Evolutionary conservation across 2,888 invertebrate genomes (phyloP).

Genomic region (Dimorphilus gyrociliatus): DNA sequence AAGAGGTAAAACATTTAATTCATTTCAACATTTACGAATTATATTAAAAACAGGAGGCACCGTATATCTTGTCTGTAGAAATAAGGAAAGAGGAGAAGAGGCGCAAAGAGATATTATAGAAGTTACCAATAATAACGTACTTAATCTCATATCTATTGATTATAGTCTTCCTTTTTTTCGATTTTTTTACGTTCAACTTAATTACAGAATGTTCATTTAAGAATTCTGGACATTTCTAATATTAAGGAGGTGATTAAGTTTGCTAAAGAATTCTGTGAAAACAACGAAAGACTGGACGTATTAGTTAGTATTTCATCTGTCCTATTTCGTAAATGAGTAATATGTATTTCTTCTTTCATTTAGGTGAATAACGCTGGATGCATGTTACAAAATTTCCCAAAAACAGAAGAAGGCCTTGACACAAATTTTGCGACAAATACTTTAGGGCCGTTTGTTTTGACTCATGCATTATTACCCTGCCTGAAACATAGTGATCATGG

Average conservation of each 20-base stretch:
- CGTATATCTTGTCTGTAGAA: slow-evolving; percentile 41
- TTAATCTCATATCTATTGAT: neutral
- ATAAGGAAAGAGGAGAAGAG: slow-evolving; percentile 32
- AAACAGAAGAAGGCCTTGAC: slow-evolving; percentile 36
- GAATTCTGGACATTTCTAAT: slow-evolving; percentile 38
- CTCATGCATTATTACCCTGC: neutral
- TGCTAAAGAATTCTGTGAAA: slow-evolving; percentile 29
- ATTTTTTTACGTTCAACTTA: neutral
- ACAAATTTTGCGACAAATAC: slow-evolving; percentile 42
- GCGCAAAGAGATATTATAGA: slow-evolving; percentile 33
- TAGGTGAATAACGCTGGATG: slow-evolving; percentile 43
- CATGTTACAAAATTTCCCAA: slow-evolving; percentile 35
- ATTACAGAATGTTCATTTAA: slow-evolving; percentile 35
- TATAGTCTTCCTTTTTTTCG: neutral
- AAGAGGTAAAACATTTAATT: slow-evolving; percentile 21
- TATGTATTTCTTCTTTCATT: no score
- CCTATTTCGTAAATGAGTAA: no score
- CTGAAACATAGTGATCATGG: no score
- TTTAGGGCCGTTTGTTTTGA: slow-evolving; percentile 15
- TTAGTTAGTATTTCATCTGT: slow-evolving; percentile 23
- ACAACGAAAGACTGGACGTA: slow-evolving; percentile 31
- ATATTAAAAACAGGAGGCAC: slow-evolving; percentile 24
- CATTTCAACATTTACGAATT: no score
- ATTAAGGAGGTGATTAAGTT: slow-evolving; percentile 36
- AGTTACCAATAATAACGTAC: neutral